A percentile compares a stretch with the other conserved stretches of the same genome.
phyloP scores from a whole-genome alignment of 2,797 vertebrate genomes.

The Pipistrellus pipistrellus region DNA sequence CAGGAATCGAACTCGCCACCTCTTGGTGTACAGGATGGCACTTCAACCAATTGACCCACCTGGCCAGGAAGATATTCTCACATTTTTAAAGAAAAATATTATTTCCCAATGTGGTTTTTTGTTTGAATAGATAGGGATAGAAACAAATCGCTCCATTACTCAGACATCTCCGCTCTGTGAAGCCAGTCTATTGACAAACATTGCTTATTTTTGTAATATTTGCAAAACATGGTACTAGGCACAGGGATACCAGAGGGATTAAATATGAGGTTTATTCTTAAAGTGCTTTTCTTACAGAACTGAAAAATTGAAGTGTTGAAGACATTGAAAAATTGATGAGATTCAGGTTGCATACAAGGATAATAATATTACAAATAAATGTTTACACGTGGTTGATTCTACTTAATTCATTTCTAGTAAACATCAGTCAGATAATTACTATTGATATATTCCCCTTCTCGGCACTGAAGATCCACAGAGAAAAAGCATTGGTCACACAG shows the following conservation, averaged over 20 bases:
- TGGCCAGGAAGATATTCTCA: not conserved
- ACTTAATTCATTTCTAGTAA: not conserved
- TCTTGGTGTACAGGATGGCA: too few species aligned
- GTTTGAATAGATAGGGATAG: not conserved
- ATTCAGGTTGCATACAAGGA: not conserved
- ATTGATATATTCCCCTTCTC: not conserved
- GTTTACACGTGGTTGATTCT: not conserved
- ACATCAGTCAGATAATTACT: not conserved
- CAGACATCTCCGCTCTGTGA: not conserved
- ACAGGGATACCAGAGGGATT: not conserved
- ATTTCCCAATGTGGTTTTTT: not conserved
- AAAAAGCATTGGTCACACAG: not conserved
- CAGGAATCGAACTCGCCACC: not conserved
- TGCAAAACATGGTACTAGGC: not conserved
- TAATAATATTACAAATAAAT: not conserved
- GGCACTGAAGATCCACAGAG: not conserved
- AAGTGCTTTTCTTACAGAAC: not conserved
- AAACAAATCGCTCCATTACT: not conserved
- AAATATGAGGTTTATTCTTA: not conserved
- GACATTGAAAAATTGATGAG: not conserved
- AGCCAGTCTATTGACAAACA: not conserved
- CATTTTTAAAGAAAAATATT: not conserved
- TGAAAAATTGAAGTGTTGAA: not conserved
- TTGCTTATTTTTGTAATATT: not conserved
- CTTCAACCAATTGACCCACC: not conserved